Percentiles rank a stretch among this genome's conserved stretches.
These are phyloP conservation scores for Trachelus tabidus DNA, from an alignment of 2,888 invertebrate species.

Conservation along the genomic window DNA sequence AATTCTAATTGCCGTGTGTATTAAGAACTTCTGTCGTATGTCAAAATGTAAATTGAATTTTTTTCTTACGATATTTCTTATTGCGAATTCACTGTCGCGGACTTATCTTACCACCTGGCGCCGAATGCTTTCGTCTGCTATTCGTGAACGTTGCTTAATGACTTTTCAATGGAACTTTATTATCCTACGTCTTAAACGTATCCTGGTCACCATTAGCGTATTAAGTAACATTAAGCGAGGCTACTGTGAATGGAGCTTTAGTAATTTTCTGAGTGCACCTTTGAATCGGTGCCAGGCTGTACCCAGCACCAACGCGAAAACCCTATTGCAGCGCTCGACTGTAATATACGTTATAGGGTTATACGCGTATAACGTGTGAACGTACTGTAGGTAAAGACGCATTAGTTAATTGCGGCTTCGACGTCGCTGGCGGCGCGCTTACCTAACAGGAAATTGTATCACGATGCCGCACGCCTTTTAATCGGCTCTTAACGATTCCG, in stretches of 20 bases:
- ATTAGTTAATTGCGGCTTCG: conserved; percentile 47
- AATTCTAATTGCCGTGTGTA: not conserved
- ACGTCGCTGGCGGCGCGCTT: conserved; percentile 22
- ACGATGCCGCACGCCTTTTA: conserved; percentile 18
- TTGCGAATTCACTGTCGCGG: not conserved
- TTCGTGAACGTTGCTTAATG: not conserved
- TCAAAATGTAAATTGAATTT: not conserved
- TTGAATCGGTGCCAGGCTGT: conserved; percentile 60
- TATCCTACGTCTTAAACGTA: not conserved
- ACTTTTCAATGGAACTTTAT: not conserved
- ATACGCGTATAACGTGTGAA: conserved; percentile 7
- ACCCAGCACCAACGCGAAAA: conserved; percentile 19
- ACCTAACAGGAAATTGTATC: conserved; percentile 23
- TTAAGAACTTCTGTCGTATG: not conserved
- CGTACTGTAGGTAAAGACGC: conserved; percentile 28
- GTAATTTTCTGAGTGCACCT: conserved; percentile 55
- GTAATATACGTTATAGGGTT: not conserved
- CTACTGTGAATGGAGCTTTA: conserved; percentile 33
- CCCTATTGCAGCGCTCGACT: not conserved
- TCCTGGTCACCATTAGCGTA: conserved; percentile 33
- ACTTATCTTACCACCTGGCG: not conserved
- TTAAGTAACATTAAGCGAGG: conserved; percentile 37
- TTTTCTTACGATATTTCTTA: not conserved
- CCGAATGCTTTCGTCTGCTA: not conserved
- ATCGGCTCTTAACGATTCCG: conserved; percentile 10